Evolutionary conservation across 2,113 vertebrate genomes (phyloP).

Genomic region (Rhagologus leucostigma): DNA sequence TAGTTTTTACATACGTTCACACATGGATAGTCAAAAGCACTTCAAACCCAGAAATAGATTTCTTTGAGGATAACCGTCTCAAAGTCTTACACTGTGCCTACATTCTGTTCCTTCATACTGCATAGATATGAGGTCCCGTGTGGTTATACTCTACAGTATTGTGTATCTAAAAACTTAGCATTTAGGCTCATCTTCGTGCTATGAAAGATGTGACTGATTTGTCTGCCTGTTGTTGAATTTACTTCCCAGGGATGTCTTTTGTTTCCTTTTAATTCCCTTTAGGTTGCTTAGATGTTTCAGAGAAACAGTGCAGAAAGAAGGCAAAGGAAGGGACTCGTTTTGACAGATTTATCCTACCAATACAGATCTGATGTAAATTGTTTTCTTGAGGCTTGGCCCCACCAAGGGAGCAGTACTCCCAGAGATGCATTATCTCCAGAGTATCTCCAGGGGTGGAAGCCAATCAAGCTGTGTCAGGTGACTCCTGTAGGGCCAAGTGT

Average conservation of each 20-base stretch:
- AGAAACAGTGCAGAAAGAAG: background rate
- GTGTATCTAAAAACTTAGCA: background rate
- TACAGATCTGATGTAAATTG: background rate
- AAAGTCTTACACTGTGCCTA: background rate
- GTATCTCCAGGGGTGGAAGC: background rate
- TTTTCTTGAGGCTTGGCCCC: background rate
- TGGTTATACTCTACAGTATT: background rate
- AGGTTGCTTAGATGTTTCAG: background rate
- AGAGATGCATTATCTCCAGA: background rate
- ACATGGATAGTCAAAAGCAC: background rate
- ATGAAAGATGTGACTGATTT: background rate
- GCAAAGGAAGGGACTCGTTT: background rate
- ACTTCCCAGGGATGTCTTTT: background rate
- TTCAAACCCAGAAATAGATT: background rate
- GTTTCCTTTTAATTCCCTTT: background rate
- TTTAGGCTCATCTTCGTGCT: background rate
- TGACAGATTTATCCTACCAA: background rate
- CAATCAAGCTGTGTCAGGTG: accelerated
- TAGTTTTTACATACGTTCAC: accelerated
- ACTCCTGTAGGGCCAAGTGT: too few relatives aligned
- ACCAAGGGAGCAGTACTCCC: background rate
- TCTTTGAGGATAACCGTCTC: background rate
- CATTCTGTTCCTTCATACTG: background rate
- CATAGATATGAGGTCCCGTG: background rate
- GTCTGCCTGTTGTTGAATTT: background rate